These are phyloP conservation scores for Lysandra coridon DNA, from an alignment of 2,888 invertebrate species.

Conservation along the genomic window DNA sequence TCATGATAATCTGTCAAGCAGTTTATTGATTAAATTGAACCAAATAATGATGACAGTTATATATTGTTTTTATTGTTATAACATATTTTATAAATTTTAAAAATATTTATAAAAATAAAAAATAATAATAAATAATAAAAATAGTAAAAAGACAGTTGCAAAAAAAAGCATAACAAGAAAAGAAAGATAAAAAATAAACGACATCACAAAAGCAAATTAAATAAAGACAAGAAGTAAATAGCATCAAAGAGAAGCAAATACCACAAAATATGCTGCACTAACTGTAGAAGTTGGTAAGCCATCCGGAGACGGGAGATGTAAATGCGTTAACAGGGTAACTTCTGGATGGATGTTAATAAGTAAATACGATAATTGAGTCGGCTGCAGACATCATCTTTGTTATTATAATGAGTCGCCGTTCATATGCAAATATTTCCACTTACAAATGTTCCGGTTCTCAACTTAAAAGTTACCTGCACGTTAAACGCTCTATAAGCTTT, in stretches of 20 bases:
- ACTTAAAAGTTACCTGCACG: slow-evolving; percentile 32
- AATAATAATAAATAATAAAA: too few species aligned
- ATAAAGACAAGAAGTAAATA: background rate
- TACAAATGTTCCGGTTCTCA: slow-evolving; percentile 40
- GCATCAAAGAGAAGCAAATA: background rate
- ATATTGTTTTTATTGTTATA: too few species aligned
- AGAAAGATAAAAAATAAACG: too few species aligned
- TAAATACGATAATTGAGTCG: slow-evolving; percentile 74
- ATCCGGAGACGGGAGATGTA: slow-evolving; percentile 58
- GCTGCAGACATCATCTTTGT: slow-evolving; percentile 66
- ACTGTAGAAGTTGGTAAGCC: slow-evolving; percentile 13
- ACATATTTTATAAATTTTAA: too few species aligned
- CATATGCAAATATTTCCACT: slow-evolving; percentile 55
- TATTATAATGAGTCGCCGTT: slow-evolving; percentile 71
- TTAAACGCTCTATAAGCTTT: slow-evolving; percentile 27
- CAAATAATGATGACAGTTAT: background rate
- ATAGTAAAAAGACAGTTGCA: too few species aligned
- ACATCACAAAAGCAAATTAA: background rate
- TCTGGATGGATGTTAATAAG: slow-evolving; percentile 69
- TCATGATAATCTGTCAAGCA: background rate
- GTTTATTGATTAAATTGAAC: background rate
- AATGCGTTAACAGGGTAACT: slow-evolving; percentile 63
- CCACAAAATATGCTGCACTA: background rate
- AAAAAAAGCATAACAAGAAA: too few species aligned
- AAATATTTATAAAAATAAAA: too few species aligned